Percentiles rank a stretch among this genome's conserved stretches.
phyloP scores from a whole-genome alignment of 2,888 invertebrate genomes.

The Epistrophe grossulariae region DNA sequence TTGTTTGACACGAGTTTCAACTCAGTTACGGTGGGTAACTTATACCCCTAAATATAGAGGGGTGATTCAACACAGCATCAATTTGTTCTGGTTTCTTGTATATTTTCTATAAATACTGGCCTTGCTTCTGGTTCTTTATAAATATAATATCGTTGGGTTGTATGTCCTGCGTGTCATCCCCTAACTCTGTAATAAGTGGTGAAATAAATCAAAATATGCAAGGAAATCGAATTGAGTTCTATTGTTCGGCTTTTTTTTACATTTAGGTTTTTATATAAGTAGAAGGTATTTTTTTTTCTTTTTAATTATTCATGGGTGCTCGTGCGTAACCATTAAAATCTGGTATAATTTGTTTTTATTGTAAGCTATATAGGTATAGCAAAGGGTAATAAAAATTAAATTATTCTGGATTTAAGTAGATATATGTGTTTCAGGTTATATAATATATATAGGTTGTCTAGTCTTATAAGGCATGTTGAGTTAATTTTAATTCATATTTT shows the following conservation, averaged over 20 bases:
- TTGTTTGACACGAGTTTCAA: conserved; percentile 53
- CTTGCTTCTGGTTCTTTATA: too few species aligned
- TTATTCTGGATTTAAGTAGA: conserved; percentile 2
- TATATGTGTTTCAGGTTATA: neutral
- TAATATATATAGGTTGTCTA: neutral
- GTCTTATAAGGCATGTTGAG: neutral
- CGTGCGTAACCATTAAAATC: conserved; percentile 40
- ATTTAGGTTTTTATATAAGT: conserved; percentile 35
- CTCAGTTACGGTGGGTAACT: conserved; percentile 58
- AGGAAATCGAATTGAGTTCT: conserved; percentile 68
- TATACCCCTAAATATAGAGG: conserved; percentile 47
- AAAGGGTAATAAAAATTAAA: conserved; percentile 5
- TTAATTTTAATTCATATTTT: too few species aligned
- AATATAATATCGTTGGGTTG: neutral
- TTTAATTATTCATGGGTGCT: conserved; percentile 55
- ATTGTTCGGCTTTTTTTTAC: conserved; percentile 48
- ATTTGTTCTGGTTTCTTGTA: conserved; percentile 65
- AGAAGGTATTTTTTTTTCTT: neutral
- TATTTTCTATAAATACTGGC: neutral
- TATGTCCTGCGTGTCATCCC: conserved; percentile 46
- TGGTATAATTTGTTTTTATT: conserved; percentile 45
- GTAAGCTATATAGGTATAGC: neutral
- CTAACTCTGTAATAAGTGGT: conserved; percentile 45
- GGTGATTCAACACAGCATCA: conserved; percentile 55
- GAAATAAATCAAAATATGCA: conserved; percentile 71